Evolutionary conservation across 1,140 invertebrate genomes (phyloP), one percentile per base, ranked within the genome.

Genomic region (Bradysia coprophila): DNA sequence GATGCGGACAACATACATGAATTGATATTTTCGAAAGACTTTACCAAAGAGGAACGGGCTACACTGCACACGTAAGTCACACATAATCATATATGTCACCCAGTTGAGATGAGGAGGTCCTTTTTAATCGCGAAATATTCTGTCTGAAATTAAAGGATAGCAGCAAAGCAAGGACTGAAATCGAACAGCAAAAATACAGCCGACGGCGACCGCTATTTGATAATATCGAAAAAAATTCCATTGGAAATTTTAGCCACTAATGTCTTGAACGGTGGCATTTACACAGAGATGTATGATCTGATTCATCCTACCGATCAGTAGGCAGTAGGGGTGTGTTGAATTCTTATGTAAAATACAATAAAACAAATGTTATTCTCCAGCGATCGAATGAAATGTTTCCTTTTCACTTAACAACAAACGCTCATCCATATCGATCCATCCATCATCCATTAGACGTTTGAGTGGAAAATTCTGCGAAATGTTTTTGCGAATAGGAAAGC

Each of bases 31-130:
- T 69, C 73, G 16, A 59, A 66, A 0, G 73, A 78, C 36, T 84
- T 85, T 52, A 67, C 64, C 0, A 78, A 74, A 40, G 78, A 81
- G 21, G 81, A 86, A 54, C 63, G 81, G 32, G 71, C 69, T 6
- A 47, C 61, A 6, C 70, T 85, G 42, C 82, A 85, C 53, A 52
- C 68, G 71, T 73, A 60, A 56, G 59, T 53, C 15, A 5, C 28
- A n/a, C 8, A 31, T 8, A 31, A 31, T 31, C 28, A 9, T 31
- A 8, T 31, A 9, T 31, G n/a, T n/a, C n/a, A 9, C 15, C 33
- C 6, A 5, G 8, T 36, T 36, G 33, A 36, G 8, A 8, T 31
- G n/a, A 8, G n/a, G 28, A 8, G n/a, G 8, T n/a, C 28, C 8
- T 31, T 9, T 9, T 31, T 31, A 31, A 9, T 31, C 28, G 8